Percentiles rank a stretch among this genome's conserved stretches.
phyloP scores from a whole-genome alignment of 2,113 vertebrate genomes.

The cat (Felis catus) region F.catus_Fca126_mat1.0 CM031425.1:20479001-20479500 shows the following conservation, averaged over 20 bases:
- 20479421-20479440: neutral
- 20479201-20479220: constrained; percentile 87
- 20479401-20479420: neutral
- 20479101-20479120: constrained; percentile 98
- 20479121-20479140: constrained; percentile 96
- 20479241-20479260: neutral
- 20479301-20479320: neutral
- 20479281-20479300: neutral
- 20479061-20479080: constrained; percentile 85
- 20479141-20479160: constrained; percentile 98
- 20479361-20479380: neutral
- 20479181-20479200: constrained; percentile 99
- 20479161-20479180: constrained; percentile 98
- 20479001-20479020: neutral
- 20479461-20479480: neutral
- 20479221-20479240: neutral
- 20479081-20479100: constrained; percentile 97
- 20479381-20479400: neutral
- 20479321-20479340: neutral
- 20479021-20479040: neutral
- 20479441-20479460: neutral
- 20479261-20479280: neutral
- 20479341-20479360: neutral
- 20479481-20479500: neutral
- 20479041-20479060: constrained; percentile 11